Conservation (phyloP, 2,888 invertebrate genomes). For the Sphecodes monilicornis region DNA sequence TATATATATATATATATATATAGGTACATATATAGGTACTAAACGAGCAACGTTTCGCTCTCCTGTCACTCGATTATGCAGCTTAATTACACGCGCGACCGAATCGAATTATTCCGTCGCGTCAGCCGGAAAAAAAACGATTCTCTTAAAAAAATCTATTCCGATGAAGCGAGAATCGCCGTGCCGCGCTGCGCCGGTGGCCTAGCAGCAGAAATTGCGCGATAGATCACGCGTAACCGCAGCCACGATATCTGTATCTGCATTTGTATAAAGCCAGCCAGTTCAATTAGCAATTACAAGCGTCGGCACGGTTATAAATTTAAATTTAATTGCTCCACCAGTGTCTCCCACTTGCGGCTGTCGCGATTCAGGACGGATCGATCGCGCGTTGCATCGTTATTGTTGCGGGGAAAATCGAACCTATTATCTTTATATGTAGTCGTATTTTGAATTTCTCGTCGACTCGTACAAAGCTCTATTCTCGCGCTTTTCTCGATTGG, state of each 20-base stretch:
- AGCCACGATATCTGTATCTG: neutral
- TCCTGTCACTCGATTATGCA: neutral
- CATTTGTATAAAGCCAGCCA: neutral
- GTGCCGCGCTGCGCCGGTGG: neutral
- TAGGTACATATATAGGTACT: neutral
- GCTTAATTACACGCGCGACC: neutral
- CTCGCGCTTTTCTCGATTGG: neutral
- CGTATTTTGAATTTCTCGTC: neutral
- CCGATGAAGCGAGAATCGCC: neutral
- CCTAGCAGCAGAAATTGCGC: neutral
- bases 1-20: too few relatives aligned
- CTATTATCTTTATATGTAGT: too few relatives aligned
- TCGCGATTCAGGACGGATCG: neutral
- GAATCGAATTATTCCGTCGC: neutral
- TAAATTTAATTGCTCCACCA: conserved; percentile 11
- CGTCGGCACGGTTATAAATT: conserved; percentile 22
- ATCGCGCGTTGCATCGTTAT: neutral
- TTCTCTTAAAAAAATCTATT: neutral
- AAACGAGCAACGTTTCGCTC: too few relatives aligned
- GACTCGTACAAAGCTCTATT: neutral
- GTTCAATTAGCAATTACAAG: conserved; percentile 28
- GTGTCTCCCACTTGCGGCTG: neutral
- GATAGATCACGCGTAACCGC: neutral
- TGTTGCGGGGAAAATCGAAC: neutral
- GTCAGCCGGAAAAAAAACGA: neutral